These are phyloP conservation scores for Forbesichthys papilliferus DNA, from an alignment of 2,113 vertebrate genomes.

Conservation along the genomic window DNA sequence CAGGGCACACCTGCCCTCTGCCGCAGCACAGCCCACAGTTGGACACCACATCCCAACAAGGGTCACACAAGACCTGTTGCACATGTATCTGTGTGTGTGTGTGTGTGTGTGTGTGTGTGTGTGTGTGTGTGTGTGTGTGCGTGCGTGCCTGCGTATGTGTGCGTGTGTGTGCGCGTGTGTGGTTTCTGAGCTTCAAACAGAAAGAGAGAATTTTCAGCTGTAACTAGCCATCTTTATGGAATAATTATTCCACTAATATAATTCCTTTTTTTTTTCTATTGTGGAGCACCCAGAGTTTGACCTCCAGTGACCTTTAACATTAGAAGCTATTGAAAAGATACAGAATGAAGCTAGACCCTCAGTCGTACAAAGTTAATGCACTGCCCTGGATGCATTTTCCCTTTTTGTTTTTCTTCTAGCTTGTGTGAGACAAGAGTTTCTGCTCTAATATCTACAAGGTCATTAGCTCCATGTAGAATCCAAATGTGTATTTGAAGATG, in stretches of 20 bases:
- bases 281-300: conserved; percentile 41
- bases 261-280: conserved; percentile 62
- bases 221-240: conserved; percentile 73
- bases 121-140: too few relatives aligned
- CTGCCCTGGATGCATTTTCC: conserved; percentile 17
- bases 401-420: conserved; percentile 10
- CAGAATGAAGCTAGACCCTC: conserved; percentile 25
- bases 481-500: background rate
- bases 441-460: background rate
- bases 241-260: conserved; percentile 47
- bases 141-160: conserved; percentile 13
- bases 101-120: too few relatives aligned
- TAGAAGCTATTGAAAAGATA: conserved; percentile 25
- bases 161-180: conserved; percentile 39
- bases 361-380: background rate
- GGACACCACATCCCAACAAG: conserved; percentile 51
- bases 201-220: conserved; percentile 65
- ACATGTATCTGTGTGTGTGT: conserved; percentile 1
- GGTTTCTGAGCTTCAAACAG: conserved; percentile 57
- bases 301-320: conserved; percentile 51
- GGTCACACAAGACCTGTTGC: conserved; percentile 41
- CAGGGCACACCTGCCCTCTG: conserved; percentile 40
- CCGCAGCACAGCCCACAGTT: conserved; percentile 76
- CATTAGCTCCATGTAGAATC: background rate
- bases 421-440: background rate